These are phyloP conservation scores for Orientallactaga bullata DNA, from an alignment of 2,113 vertebrate genomes.

Conservation along the genomic window DNA sequence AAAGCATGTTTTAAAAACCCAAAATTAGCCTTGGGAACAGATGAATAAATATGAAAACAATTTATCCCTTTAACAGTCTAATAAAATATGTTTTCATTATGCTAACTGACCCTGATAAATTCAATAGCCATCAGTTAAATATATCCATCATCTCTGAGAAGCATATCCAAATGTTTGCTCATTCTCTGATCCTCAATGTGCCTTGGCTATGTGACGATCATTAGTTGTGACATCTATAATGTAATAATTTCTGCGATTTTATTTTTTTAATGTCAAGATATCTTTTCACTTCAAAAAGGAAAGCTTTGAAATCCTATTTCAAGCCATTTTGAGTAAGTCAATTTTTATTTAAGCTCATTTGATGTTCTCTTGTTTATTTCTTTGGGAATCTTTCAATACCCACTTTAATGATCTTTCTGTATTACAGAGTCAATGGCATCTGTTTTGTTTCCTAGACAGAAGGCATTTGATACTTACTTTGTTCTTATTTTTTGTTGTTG, in stretches of 20 bases:
- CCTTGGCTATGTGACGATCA: conserved; percentile 39
- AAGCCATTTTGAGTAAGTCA: background rate
- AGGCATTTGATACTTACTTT: background rate
- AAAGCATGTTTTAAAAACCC: conserved; percentile 75
- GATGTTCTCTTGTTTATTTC: background rate
- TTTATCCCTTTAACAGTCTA: conserved; percentile 82
- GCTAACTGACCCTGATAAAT: conserved; percentile 83
- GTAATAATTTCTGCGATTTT: conserved; percentile 25
- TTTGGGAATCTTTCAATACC: conserved; percentile 20
- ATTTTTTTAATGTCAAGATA: conserved; percentile 1
- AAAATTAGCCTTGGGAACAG: conserved; percentile 82
- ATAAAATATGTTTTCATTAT: conserved; percentile 84
- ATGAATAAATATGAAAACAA: conserved; percentile 85
- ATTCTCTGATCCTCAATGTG: conserved; percentile 60
- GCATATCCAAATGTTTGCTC: conserved; percentile 74
- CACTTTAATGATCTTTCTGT: background rate
- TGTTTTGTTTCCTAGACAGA: background rate
- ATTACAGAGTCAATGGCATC: background rate
- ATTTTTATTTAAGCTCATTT: conserved; percentile 25
- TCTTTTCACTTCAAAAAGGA: conserved; percentile 27
- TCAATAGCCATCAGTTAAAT: conserved; percentile 80
- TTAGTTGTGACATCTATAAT: conserved; percentile 72
- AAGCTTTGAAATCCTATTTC: conserved; percentile 48
- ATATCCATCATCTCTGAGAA: conserved; percentile 76
- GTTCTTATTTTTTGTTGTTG: no score